Evolutionary conservation across 35 echinoderm and acorn worm species (phyloP).

Genomic region (Nesometra sesokonis): DNA sequence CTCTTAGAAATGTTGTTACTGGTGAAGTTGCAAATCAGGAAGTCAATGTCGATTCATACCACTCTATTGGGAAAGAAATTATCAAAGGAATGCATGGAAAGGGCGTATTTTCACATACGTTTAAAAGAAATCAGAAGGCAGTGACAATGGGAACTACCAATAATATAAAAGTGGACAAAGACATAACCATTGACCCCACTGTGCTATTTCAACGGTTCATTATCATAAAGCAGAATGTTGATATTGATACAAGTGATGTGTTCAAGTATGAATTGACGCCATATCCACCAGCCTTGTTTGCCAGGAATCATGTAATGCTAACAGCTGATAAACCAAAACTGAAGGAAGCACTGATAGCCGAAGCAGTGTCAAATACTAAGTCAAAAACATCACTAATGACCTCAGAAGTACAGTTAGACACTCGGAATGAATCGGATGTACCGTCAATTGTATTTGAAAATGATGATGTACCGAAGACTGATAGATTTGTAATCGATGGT

Average conservation of each 20-base stretch:
- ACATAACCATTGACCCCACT: constrained; percentile 30
- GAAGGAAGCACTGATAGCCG: constrained; percentile 1
- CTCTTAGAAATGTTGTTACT: constrained; percentile 45
- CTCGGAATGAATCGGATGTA: not conserved
- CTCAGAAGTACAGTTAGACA: not conserved
- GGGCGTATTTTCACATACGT: constrained; percentile 2
- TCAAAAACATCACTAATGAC: constrained; percentile 7
- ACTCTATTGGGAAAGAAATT: constrained; percentile 25
- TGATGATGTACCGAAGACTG: not conserved
- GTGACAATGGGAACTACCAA: constrained; percentile 9
- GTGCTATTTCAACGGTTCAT: constrained; percentile 38
- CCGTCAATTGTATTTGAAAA: not conserved
- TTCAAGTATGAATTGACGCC: constrained; percentile 29
- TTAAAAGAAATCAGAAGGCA: constrained; percentile 15
- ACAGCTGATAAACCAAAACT: constrained; percentile 41
- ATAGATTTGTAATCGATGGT: not conserved
- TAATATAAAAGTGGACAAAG: constrained; percentile 11
- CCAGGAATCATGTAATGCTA: constrained; percentile 2
- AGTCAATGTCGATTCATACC: constrained; percentile 39
- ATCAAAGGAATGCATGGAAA: constrained; percentile 31
- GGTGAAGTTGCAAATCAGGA: constrained; percentile 20
- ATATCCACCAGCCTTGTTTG: constrained; percentile 26
- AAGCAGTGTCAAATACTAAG: not conserved
- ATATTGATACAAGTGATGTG: constrained; percentile 15
- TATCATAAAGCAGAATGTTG: constrained; percentile 8